Evolutionary conservation across 2,888 invertebrate species (phyloP).

Genomic region (Nomada ruficornis): DNA sequence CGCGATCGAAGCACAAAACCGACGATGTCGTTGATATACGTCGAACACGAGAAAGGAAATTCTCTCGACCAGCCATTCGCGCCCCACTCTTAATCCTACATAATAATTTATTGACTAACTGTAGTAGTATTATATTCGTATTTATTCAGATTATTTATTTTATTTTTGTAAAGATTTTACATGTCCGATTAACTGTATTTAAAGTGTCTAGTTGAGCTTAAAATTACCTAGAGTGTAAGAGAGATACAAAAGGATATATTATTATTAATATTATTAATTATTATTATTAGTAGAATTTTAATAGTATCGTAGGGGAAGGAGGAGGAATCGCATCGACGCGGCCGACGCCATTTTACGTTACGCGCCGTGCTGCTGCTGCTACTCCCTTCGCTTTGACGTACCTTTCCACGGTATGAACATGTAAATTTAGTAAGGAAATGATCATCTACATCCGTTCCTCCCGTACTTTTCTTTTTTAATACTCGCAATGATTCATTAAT

Average conservation of each 20-base stretch:
- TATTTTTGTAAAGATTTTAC: conserved; percentile 83
- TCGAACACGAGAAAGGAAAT: conserved; percentile 20
- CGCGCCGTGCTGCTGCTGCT: conserved; percentile 71
- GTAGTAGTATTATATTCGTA: conserved; percentile 78
- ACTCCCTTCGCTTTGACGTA: conserved; percentile 68
- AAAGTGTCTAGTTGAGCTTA: conserved; percentile 71
- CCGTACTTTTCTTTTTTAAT: conserved; percentile 33
- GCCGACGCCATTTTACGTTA: conserved; percentile 67
- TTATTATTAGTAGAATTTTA: conserved; percentile 57
- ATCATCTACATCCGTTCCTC: conserved; percentile 34
- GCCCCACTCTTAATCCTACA: conserved; percentile 70
- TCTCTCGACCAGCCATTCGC: conserved; percentile 31
- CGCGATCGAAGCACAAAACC: conserved; percentile 33
- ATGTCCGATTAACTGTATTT: conserved; percentile 73
- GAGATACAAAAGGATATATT: conserved; percentile 60
- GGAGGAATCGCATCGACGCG: conserved; percentile 63
- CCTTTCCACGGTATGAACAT: conserved; percentile 64
- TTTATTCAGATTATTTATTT: conserved; percentile 84
- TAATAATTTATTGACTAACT: conserved; percentile 83
- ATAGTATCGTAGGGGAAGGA: conserved; percentile 45
- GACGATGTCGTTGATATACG: conserved; percentile 35
- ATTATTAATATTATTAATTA: conserved; percentile 47
- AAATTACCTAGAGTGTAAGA: conserved; percentile 67
- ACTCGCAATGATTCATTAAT: conserved; percentile 26
- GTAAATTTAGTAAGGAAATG: conserved; percentile 24